These are phyloP conservation scores for Bothrops jararaca DNA, from an alignment of 2,113 vertebrate species.

Conservation along the genomic window DNA sequence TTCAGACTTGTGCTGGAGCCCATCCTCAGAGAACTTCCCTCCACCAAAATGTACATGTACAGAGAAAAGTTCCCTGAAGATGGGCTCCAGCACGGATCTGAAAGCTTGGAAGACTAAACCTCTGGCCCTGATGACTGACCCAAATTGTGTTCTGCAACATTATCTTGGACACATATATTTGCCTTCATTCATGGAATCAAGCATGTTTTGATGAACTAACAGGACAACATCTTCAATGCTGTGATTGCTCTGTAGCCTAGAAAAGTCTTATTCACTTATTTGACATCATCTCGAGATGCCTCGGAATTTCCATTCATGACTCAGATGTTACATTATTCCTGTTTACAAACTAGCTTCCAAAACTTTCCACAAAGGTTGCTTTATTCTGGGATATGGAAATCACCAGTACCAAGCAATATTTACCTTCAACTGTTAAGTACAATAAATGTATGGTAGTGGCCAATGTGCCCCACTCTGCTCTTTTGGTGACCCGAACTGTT, in stretches of 20 bases:
- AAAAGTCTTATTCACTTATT: background rate
- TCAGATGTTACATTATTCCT: slow-evolving; percentile 7
- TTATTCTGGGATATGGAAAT: background rate
- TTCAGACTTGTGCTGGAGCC: background rate
- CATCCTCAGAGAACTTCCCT: background rate
- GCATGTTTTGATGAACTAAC: background rate
- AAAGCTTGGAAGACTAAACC: background rate
- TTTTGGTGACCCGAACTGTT: background rate
- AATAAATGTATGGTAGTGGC: background rate
- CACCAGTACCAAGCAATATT: background rate
- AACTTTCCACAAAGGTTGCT: background rate
- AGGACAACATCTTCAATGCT: background rate
- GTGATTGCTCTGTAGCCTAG: background rate
- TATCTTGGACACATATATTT: background rate
- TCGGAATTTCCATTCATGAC: background rate
- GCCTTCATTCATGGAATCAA: background rate
- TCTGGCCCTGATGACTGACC: background rate
- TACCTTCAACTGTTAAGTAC: background rate
- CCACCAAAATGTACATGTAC: background rate
- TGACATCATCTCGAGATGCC: background rate
- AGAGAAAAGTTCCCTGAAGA: background rate
- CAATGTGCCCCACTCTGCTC: background rate
- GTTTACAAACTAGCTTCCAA: slow-evolving; percentile 1
- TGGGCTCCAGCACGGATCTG: background rate
- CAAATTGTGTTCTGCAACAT: background rate